Percentiles rank a stretch among this genome's conserved stretches.
Conservation (phyloP, 2,888 invertebrate species). For the Pteria penguin region DNA sequence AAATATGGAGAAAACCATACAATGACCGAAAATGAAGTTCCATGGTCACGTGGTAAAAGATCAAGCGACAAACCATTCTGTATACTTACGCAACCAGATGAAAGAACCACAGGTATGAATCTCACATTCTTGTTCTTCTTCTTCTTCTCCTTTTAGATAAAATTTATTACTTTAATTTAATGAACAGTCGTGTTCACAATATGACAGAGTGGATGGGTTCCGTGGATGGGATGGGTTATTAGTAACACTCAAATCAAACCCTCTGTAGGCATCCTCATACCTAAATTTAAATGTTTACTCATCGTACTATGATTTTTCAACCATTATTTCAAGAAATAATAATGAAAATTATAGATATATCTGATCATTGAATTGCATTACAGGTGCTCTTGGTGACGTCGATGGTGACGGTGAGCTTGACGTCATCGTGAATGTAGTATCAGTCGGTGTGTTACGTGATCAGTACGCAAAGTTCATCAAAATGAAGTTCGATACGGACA, state of each 20-base stretch:
- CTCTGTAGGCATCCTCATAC: too few relatives aligned
- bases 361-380: too few relatives aligned
- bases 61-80: constrained; percentile 51
- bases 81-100: constrained; percentile 63
- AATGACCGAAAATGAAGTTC: constrained; percentile 60
- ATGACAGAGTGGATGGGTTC: too few relatives aligned
- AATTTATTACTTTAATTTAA: background rate
- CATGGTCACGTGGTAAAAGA: constrained; percentile 63
- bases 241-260: too few relatives aligned
- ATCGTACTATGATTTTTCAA: too few relatives aligned
- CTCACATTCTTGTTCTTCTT: background rate
- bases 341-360: too few relatives aligned
- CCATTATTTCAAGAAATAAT: too few relatives aligned
- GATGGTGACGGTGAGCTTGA: constrained; percentile 73
- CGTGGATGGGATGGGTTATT: too few relatives aligned
- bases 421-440: constrained; percentile 63
- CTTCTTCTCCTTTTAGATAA: background rate
- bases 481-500: constrained; percentile 64
- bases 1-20: constrained; percentile 57
- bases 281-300: too few relatives aligned
- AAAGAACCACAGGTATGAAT: constrained; percentile 66
- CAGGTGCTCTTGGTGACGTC: constrained; percentile 74
- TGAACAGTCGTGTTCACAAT: too few relatives aligned
- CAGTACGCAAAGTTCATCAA: constrained; percentile 61
- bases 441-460: constrained; percentile 61